These are phyloP conservation scores for Rhodeus uyekii DNA, from an alignment of 2,797 vertebrate species.

Conservation along the genomic window DNA sequence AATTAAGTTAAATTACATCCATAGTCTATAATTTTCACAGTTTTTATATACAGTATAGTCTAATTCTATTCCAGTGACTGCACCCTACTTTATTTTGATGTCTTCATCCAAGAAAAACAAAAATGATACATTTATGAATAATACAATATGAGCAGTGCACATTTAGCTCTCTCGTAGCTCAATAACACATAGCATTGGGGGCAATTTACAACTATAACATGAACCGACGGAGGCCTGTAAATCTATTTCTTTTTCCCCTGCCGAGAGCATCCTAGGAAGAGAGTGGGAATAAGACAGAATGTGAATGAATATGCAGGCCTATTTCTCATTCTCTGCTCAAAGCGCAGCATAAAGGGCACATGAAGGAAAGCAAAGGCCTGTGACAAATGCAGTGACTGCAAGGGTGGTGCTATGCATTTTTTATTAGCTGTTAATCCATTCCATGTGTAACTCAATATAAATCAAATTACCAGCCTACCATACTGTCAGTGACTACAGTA, in stretches of 20 bases:
- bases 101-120: neutral
- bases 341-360: constrained; percentile 46
- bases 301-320: constrained; percentile 14
- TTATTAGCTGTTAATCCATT: constrained; percentile 62
- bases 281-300: neutral
- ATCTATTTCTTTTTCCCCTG: constrained; percentile 9
- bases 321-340: constrained; percentile 32
- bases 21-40: neutral
- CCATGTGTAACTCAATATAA: constrained; percentile 63
- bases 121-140: neutral
- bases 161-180: constrained; percentile 8
- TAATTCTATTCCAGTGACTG: neutral
- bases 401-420: constrained; percentile 52
- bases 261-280: constrained; percentile 9
- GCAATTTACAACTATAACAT: constrained; percentile 37
- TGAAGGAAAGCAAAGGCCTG: constrained; percentile 51
- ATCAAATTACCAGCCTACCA: constrained; percentile 61
- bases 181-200: neutral
- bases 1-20: neutral
- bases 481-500: constrained; percentile 60
- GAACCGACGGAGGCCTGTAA: constrained; percentile 1
- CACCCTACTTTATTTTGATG: neutral
- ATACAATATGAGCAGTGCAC: neutral
- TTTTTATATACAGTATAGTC: neutral
- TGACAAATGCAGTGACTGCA: constrained; percentile 47